A percentile compares a stretch with the other conserved stretches of the same genome.
These are phyloP conservation scores for Nomada goodeniana DNA, from an alignment of 2,888 invertebrate species.

Conservation along the genomic window DNA sequence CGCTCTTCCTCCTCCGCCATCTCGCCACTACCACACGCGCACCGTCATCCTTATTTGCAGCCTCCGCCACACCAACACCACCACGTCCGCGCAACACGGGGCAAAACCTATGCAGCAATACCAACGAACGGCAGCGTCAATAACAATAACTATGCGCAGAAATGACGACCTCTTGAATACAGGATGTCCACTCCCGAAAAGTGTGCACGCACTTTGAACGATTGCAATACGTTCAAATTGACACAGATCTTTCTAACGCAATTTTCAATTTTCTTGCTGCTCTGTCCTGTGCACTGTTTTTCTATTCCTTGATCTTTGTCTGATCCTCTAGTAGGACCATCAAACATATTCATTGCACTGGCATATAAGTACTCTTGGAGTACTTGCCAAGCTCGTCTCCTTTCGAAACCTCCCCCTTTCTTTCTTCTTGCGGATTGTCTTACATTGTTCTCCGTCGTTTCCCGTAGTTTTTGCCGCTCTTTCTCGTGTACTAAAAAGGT, in stretches of 20 bases:
- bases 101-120: conserved; percentile 17
- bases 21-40: conserved; percentile 71
- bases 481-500: conserved; percentile 34
- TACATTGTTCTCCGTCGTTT: conserved; percentile 12
- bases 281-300: too few relatives aligned
- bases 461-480: conserved; percentile 30
- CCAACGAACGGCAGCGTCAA: not conserved
- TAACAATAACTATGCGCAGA: conserved; percentile 6
- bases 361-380: conserved; percentile 31
- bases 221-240: too few relatives aligned
- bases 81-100: conserved; percentile 21
- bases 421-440: conserved; percentile 2
- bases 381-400: conserved; percentile 43
- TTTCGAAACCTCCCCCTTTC: not conserved
- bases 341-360: conserved; percentile 46
- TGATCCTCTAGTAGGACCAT: too few relatives aligned
- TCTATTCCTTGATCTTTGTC: not conserved
- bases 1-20: conserved; percentile 78
- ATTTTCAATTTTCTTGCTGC: not conserved
- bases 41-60: conserved; percentile 54
- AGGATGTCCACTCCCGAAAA: not conserved
- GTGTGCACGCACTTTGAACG: not conserved
- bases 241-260: too few relatives aligned
- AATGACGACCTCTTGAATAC: not conserved
- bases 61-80: conserved; percentile 48